phyloP scores from a whole-genome alignment of 1,140 invertebrate species.

The Meloidogyne hapla region DNA sequence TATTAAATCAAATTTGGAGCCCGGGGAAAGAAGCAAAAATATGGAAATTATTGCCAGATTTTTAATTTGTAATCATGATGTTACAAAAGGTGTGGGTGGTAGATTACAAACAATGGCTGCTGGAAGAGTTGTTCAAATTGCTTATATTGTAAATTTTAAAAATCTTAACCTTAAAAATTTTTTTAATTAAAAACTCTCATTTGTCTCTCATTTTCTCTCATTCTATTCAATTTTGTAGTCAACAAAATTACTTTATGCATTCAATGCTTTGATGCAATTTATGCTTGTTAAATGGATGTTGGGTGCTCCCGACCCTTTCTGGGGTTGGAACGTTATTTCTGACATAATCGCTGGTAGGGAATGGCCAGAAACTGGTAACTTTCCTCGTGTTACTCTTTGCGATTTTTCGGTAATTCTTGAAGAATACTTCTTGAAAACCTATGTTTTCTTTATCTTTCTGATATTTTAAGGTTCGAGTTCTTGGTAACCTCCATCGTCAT shows the following conservation, averaged over 20 bases:
- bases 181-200: background rate
- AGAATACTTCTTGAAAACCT: background rate
- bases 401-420: slow-evolving; percentile 53
- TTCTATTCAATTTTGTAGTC: too few species aligned
- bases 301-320: slow-evolving; percentile 51
- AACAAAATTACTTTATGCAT: slow-evolving; percentile 52
- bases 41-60: slow-evolving; percentile 52
- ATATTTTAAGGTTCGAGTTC: slow-evolving; percentile 50
- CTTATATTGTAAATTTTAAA: slow-evolving; percentile 47
- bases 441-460: background rate
- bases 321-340: slow-evolving; percentile 53
- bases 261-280: slow-evolving; percentile 61
- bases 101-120: slow-evolving; percentile 35
- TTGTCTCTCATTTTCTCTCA: too few species aligned
- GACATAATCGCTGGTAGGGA: slow-evolving; percentile 56
- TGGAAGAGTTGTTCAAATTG: slow-evolving; percentile 37
- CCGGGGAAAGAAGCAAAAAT: slow-evolving; percentile 52
- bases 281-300: slow-evolving; percentile 57
- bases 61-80: slow-evolving; percentile 53
- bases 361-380: slow-evolving; percentile 63
- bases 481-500: slow-evolving; percentile 64
- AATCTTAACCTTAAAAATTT: background rate
- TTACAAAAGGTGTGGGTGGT: slow-evolving; percentile 37
- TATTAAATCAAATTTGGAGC: slow-evolving; percentile 60
- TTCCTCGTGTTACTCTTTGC: slow-evolving; percentile 61